These are phyloP conservation scores for Heliconius hermathena DNA, from an alignment of 1,140 invertebrate species.

Conservation along the genomic window DNA sequence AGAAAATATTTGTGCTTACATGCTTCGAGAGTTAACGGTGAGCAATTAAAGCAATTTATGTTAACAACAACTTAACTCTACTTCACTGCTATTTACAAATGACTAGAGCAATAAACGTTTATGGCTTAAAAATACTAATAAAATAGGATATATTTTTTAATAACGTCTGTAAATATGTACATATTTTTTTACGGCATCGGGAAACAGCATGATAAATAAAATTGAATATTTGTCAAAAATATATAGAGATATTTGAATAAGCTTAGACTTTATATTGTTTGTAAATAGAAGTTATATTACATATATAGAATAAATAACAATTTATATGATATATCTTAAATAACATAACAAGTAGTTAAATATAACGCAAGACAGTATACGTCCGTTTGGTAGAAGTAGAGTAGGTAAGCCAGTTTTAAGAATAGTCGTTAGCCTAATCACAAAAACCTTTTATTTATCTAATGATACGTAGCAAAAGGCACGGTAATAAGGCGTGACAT, in stretches of 20 bases:
- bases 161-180: neutral
- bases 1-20: conserved; percentile 42
- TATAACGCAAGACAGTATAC: neutral
- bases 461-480: conserved; percentile 35
- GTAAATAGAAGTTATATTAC: conserved; percentile 6
- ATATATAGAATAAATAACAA: neutral
- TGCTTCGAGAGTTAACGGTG: conserved; percentile 12
- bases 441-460: conserved; percentile 36
- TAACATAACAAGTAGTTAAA: neutral
- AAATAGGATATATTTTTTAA: neutral
- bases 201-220: neutral
- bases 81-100: conserved; percentile 23
- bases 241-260: neutral
- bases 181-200: neutral
- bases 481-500: conserved; percentile 39
- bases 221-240: conserved; percentile 12
- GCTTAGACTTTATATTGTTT: conserved; percentile 12
- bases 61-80: conserved; percentile 14
- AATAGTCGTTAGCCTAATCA: conserved; percentile 27
- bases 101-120: conserved; percentile 30
- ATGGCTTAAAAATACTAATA: conserved; percentile 5
- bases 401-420: neutral
- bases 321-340: conserved; percentile 1
- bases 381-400: neutral
- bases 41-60: conserved; percentile 34